Base-by-base conservation (phyloP, 1,140 invertebrate species). In the Dinoponera quadriceps region DNA sequence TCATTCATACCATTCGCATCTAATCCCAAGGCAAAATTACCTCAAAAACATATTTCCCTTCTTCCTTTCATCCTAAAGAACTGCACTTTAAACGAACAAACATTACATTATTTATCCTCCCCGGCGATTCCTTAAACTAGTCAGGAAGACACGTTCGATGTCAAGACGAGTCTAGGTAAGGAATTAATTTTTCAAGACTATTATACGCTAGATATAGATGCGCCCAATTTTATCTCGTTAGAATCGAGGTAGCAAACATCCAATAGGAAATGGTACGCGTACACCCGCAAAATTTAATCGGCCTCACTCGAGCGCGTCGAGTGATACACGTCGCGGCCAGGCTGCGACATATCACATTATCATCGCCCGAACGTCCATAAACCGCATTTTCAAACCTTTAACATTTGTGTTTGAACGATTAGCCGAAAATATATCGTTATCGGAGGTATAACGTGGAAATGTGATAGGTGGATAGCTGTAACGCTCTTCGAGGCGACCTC, bases 401-500 rank as follows among this genome's bases (percentile, higher is more conserved):
- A 33, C 14, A 51, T 18, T 65, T 65, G 14, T 7, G 20, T 51
- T 51, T 29, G 29, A 20, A 22, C 22, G 51, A 5, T n/a, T 51
- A 25, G 13, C 1, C 7, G 18, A 68, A 25, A 54, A 38, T 77
- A 22, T 78, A 54, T 66, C 27, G 7, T 62, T 62, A 74, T 75
- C 25, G 51, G 49, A 55, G 69, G 18, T 33, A 14, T 69, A 22
- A 57, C 18, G 14, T 80, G 69, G 51, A 69, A 80, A 69, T 80
- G 18, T 80, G 51, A 13, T 59, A 93, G 92, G 77, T 92, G 86
- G 88, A 88, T 95, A 13, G 95, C 91, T 29, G 94, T 94, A 3
- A 96, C 96, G 0, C 96, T 97, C 86, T 97, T 97, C 89, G 96
- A 97, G 84, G 95, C 96, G 1, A 96, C 95, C 1, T 95, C 94